A percentile compares a stretch with the other conserved stretches of the same genome.
phyloP scores from a whole-genome alignment of 2,113 vertebrate species.

The Ascaphus truei region DNA sequence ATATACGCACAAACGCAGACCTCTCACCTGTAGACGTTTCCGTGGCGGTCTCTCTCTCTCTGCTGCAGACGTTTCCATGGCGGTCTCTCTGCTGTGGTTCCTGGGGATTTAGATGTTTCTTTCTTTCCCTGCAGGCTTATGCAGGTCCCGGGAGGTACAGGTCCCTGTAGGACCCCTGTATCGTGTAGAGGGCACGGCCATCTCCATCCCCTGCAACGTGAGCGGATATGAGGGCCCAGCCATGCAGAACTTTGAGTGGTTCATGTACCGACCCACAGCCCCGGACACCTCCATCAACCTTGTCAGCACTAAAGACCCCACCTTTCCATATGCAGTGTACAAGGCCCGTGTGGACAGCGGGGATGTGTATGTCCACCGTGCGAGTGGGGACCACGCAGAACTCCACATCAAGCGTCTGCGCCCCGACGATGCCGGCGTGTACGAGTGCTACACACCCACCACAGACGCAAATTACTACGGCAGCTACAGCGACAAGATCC shows the following conservation, averaged over 20 bases:
- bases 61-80: too few species aligned
- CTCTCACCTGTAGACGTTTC: too few species aligned
- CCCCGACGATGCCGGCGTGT: slow-evolving; percentile 72
- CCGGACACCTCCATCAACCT: slow-evolving; percentile 63
- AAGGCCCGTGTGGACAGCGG: slow-evolving; percentile 60
- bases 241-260: slow-evolving; percentile 84
- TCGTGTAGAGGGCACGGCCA: slow-evolving; percentile 72
- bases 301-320: slow-evolving; percentile 70
- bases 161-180: slow-evolving; percentile 73
- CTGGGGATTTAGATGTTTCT: too few species aligned
- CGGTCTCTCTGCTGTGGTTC: too few species aligned
- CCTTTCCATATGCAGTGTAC: slow-evolving; percentile 69
- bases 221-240: slow-evolving; percentile 69
- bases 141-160: slow-evolving; percentile 66
- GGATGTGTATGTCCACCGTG: slow-evolving; percentile 71
- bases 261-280: slow-evolving; percentile 61
- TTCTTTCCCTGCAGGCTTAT: slow-evolving; percentile 39
- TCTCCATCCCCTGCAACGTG: slow-evolving; percentile 72
- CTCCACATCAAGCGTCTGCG: slow-evolving; percentile 68
- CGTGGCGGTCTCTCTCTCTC: too few species aligned
- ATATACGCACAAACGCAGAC: too few species aligned
- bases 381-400: slow-evolving; percentile 64
- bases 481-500: slow-evolving; percentile 70
- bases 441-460: slow-evolving; percentile 83
- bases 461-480: slow-evolving; percentile 72